Conservation (phyloP, 2,797 vertebrate species). For the Pseudomugil gertrudae region DNA sequence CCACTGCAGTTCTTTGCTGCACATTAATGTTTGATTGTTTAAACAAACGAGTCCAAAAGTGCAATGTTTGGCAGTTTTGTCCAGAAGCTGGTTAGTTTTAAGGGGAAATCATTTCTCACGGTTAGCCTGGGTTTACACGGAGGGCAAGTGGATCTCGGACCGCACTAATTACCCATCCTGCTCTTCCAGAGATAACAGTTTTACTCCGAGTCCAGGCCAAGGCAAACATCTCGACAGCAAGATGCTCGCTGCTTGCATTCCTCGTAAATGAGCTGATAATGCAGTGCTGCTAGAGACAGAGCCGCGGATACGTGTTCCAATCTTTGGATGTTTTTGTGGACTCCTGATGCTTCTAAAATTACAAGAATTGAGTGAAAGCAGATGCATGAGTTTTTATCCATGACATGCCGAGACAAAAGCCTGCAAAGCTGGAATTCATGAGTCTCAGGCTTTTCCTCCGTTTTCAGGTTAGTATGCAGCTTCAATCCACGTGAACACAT, state of each 20-base stretch:
- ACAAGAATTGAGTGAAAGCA: slow-evolving; percentile 35
- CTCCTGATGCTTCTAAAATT: slow-evolving; percentile 14
- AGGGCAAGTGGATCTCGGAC: slow-evolving; percentile 44
- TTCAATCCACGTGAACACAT: slow-evolving; percentile 12
- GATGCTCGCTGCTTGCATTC: slow-evolving; percentile 43
- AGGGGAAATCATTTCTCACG: slow-evolving; percentile 40
- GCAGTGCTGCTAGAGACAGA: slow-evolving; percentile 18
- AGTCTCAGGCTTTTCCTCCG: slow-evolving; percentile 3
- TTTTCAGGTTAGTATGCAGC: slow-evolving; percentile 5
- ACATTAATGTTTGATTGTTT: slow-evolving; percentile 7
- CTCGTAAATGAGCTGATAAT: slow-evolving; percentile 31
- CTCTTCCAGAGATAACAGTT: slow-evolving; percentile 65
- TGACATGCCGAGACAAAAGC: slow-evolving; percentile 39
- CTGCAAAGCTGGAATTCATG: not conserved
- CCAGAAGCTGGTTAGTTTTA: slow-evolving; percentile 32
- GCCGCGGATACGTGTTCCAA: not conserved
- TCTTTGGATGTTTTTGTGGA: slow-evolving; percentile 13
- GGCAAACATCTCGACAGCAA: slow-evolving; percentile 50
- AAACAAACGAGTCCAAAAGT: slow-evolving; percentile 27
- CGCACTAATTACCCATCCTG: slow-evolving; percentile 60
- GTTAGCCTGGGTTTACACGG: slow-evolving; percentile 45
- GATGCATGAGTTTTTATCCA: slow-evolving; percentile 4
- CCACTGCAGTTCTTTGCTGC: slow-evolving; percentile 16
- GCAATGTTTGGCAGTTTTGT: slow-evolving; percentile 32
- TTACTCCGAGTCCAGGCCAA: slow-evolving; percentile 59